Percentiles rank a stretch among this genome's conserved stretches.
These are phyloP conservation scores for Drosophila tsacasi DNA, from an alignment of 1,140 invertebrate species.

Conservation along the genomic window DNA sequence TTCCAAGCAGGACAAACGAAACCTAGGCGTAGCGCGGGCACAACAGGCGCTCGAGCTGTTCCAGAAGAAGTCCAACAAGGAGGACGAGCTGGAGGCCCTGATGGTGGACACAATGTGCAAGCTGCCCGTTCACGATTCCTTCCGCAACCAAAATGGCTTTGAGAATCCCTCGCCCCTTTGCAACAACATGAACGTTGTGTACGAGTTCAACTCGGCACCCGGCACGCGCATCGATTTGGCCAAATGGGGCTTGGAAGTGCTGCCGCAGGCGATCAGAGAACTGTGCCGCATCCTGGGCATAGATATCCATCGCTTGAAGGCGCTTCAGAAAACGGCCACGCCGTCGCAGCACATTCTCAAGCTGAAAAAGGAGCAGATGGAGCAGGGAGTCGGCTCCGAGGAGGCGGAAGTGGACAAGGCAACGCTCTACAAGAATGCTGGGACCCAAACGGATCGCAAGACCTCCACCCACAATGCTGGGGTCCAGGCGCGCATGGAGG, in stretches of 20 bases:
- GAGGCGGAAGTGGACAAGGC: constrained; percentile 12
- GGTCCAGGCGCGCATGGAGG: constrained; percentile 10
- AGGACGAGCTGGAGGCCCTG: constrained; percentile 23
- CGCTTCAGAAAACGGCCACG: constrained; percentile 34
- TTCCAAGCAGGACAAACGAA: constrained; percentile 28
- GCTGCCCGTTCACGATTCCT: constrained; percentile 30
- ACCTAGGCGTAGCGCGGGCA: constrained; percentile 28
- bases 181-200: constrained; percentile 64
- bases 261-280: constrained; percentile 36
- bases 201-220: constrained; percentile 59
- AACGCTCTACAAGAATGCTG: constrained; percentile 31
- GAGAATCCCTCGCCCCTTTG: constrained; percentile 63
- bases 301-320: constrained; percentile 32
- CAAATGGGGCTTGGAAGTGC: constrained; percentile 58
- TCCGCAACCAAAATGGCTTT: constrained; percentile 25
- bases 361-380: constrained; percentile 16
- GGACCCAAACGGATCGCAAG: constrained; percentile 36
- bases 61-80: constrained; percentile 9
- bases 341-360: constrained; percentile 45
- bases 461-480: constrained; percentile 15
- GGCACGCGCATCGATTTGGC: constrained; percentile 36
- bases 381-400: constrained; percentile 9
- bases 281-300: constrained; percentile 56
- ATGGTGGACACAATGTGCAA: constrained; percentile 57
- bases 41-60: constrained; percentile 18